Conservation (phyloP, 1,140 invertebrate species). For the Aphaenogaster floridana region DNA sequence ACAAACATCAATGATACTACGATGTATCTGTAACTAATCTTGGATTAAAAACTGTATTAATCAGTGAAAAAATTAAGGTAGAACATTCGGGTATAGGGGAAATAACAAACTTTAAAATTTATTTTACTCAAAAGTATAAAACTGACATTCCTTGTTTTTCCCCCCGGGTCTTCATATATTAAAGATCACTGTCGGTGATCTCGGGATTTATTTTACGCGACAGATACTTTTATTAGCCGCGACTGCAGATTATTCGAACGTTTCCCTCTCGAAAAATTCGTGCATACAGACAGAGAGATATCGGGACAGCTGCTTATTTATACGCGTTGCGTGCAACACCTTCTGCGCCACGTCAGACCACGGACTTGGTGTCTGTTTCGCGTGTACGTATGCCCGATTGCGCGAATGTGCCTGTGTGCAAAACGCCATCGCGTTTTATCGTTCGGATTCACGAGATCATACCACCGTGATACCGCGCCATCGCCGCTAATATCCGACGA, state of each 20-base stretch:
- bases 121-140: too few species aligned
- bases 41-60: too few species aligned
- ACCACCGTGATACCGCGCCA: conserved; percentile 56
- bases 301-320: conserved; percentile 51
- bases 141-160: too few species aligned
- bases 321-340: conserved; percentile 66
- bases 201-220: neutral
- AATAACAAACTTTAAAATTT: too few species aligned
- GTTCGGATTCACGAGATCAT: conserved; percentile 66
- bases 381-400: neutral
- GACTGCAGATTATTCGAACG: neutral
- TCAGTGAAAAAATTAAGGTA: too few species aligned
- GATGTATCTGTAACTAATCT: too few species aligned
- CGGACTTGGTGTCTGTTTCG: conserved; percentile 26
- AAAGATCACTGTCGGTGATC: neutral
- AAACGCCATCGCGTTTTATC: conserved; percentile 68
- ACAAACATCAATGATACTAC: too few species aligned
- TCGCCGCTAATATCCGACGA: conserved; percentile 57
- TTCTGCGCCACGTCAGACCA: conserved; percentile 14
- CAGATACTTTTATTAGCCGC: neutral
- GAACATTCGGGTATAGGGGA: too few species aligned
- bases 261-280: neutral
- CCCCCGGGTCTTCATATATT: too few species aligned
- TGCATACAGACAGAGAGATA: neutral
- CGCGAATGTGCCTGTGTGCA: neutral